These are phyloP conservation scores for Phrixothrix hirtus DNA, from an alignment of 2,888 invertebrate genomes.

Conservation along the genomic window DNA sequence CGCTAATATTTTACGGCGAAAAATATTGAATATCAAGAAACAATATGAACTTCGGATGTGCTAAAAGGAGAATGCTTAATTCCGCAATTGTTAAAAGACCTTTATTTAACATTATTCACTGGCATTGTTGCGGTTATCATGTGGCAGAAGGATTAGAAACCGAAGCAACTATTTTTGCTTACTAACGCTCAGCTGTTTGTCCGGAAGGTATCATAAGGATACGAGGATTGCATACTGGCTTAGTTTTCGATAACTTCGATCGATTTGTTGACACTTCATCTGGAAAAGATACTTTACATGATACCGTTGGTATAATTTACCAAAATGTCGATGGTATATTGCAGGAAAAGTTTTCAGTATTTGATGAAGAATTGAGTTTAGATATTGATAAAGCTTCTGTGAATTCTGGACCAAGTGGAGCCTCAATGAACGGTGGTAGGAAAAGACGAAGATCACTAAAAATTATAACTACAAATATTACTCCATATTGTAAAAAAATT, in stretches of 20 bases:
- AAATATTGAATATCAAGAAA: no score
- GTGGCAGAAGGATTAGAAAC: slow-evolving; percentile 5
- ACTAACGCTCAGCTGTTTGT: no score
- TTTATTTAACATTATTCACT: background rate
- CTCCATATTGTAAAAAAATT: background rate
- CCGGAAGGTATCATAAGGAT: slow-evolving; percentile 3
- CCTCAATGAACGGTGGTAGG: no score
- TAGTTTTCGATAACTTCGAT: slow-evolving; percentile 7
- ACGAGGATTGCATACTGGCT: slow-evolving; percentile 1
- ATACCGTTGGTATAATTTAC: slow-evolving; percentile 7
- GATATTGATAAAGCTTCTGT: no score
- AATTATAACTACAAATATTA: background rate
- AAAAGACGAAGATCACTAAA: no score
- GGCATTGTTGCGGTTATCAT: slow-evolving; percentile 8
- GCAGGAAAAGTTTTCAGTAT: no score
- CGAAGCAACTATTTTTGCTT: slow-evolving; percentile 3
- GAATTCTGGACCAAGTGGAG: no score
- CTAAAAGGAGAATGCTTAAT: background rate
- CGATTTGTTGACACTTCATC: slow-evolving; percentile 6
- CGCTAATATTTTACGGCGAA: no score
- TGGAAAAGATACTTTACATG: slow-evolving; percentile 10
- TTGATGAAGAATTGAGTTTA: no score
- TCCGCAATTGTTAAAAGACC: background rate
- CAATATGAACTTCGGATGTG: background rate
- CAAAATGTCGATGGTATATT: slow-evolving; percentile 1